A percentile compares a stretch with the other conserved stretches of the same genome.
Evolutionary conservation across 2,888 invertebrate species (phyloP).

Genomic region (Busseola fusca): DNA sequence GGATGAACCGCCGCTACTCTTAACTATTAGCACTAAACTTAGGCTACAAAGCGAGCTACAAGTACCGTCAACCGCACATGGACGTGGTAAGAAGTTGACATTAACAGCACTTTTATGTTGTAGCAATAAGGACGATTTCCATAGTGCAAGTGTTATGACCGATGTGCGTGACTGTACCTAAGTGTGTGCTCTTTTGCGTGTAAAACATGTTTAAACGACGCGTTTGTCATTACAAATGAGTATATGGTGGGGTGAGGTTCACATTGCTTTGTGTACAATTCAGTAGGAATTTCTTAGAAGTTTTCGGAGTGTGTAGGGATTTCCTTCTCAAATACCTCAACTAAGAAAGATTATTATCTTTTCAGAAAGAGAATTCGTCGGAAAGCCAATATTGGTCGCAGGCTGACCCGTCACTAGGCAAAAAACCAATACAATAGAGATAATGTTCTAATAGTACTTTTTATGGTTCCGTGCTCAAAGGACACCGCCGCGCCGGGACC

Average conservation of each 20-base stretch:
- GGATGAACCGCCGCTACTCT: background rate
- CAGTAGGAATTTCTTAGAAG: background rate
- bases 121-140: background rate
- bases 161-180: background rate
- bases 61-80: background rate
- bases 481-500: background rate
- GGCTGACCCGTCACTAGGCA: background rate
- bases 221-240: conserved; percentile 15
- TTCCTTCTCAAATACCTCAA: background rate
- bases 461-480: background rate
- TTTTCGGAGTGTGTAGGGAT: background rate
- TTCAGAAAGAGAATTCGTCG: background rate
- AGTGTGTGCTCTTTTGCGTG: background rate
- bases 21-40: conserved; percentile 20
- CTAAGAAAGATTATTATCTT: background rate
- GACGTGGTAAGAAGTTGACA: background rate
- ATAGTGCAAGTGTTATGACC: background rate
- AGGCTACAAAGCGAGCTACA: background rate
- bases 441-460: background rate
- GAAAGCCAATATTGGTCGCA: conserved; percentile 1
- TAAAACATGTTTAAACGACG: conserved; percentile 18
- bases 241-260: conserved; percentile 1
- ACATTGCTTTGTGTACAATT: background rate
- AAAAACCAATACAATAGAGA: background rate
- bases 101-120: background rate